Percentiles rank a stretch among this genome's conserved stretches.
These are phyloP conservation scores for Bathybates hornii DNA, from an alignment of 2,113 vertebrate species.

Conservation along the genomic window DNA sequence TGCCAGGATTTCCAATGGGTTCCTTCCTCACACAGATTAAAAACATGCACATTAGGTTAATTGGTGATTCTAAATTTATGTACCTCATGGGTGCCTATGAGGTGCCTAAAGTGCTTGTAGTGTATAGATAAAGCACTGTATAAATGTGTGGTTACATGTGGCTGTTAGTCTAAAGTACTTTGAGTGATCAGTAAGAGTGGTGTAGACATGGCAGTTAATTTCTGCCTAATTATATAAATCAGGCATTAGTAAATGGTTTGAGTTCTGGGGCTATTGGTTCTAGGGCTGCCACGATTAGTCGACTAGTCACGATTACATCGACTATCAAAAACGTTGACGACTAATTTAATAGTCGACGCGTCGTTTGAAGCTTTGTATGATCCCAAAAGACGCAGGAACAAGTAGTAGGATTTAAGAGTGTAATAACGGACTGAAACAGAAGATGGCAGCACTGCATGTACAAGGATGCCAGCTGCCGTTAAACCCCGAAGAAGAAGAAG, in stretches of 20 bases:
- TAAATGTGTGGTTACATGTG: neutral
- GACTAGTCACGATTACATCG: too few species aligned
- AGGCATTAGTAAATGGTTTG: neutral
- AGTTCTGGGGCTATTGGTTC: neutral
- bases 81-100: neutral
- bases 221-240: neutral
- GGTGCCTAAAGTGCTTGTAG: neutral
- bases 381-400: too few species aligned
- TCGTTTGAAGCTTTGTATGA: too few species aligned
- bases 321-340: too few species aligned
- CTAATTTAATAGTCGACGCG: too few species aligned
- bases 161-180: neutral
- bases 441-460: too few species aligned
- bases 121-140: neutral
- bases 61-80: neutral
- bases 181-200: neutral
- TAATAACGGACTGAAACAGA: too few species aligned
- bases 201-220: neutral
- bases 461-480: too few species aligned
- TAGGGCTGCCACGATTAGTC: too few species aligned
- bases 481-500: too few species aligned
- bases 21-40: neutral
- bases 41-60: neutral
- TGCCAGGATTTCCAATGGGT: neutral
- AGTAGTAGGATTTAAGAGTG: too few species aligned